A percentile compares a stretch with the other conserved stretches of the same genome.
These are phyloP conservation scores for Caenorhabditis zanzibari DNA, from an alignment of 2,888 invertebrate genomes.

Conservation along the genomic window DNA sequence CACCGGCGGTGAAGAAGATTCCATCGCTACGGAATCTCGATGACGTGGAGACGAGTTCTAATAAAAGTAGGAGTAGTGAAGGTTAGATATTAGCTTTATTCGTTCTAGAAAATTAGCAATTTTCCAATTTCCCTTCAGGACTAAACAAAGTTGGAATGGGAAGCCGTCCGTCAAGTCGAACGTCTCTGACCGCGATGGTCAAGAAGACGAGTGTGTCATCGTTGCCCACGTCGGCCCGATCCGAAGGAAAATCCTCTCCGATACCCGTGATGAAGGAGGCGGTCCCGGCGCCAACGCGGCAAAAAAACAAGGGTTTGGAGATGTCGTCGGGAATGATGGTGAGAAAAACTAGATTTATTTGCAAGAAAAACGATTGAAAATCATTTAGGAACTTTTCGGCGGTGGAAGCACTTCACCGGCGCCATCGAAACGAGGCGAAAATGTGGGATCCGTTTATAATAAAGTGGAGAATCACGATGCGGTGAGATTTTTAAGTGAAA, in stretches of 20 bases:
- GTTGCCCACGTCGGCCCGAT: conserved; percentile 70
- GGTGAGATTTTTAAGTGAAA: conserved; percentile 17
- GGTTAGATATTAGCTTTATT: conserved; percentile 19
- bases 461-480: conserved; percentile 31
- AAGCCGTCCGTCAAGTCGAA: conserved; percentile 47
- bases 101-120: conserved; percentile 1
- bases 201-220: conserved; percentile 60
- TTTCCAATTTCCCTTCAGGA: conserved; percentile 6
- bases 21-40: conserved; percentile 34
- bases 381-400: conserved; percentile 72
- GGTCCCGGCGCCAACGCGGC: conserved; percentile 65
- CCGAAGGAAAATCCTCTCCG: conserved; percentile 75
- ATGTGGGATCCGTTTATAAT: not conserved
- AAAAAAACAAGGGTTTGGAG: conserved; percentile 74
- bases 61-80: conserved; percentile 63
- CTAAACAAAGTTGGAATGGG: conserved; percentile 35
- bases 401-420: conserved; percentile 50
- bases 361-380: not conserved
- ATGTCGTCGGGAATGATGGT: conserved; percentile 75
- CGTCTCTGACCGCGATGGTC: conserved; percentile 16
- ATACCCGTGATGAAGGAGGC: conserved; percentile 64
- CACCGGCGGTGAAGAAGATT: not conserved
- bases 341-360: not conserved
- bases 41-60: conserved; percentile 39
- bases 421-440: not conserved